Conservation (phyloP, 2,797 vertebrate genomes). For the Pseudocheirus occidentalis region DNA sequence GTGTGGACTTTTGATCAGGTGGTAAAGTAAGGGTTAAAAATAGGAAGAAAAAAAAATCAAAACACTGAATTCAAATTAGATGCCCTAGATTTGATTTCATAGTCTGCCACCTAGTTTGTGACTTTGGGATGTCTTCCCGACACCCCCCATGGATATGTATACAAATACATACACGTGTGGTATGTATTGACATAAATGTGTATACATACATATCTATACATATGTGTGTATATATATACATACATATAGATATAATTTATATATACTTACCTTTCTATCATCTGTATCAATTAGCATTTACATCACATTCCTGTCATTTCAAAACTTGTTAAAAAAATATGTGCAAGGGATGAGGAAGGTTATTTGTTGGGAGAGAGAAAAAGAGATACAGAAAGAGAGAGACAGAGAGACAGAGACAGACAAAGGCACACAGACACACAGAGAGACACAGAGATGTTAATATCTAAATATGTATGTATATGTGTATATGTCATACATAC, state of each 20-base stretch:
- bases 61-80: neutral
- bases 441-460: neutral
- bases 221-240: no score
- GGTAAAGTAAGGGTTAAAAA: neutral
- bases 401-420: neutral
- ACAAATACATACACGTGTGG: neutral
- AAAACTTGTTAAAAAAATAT: neutral
- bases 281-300: neutral
- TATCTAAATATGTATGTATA: neutral
- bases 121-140: neutral
- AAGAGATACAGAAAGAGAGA: neutral
- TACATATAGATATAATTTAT: no score
- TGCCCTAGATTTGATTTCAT: neutral
- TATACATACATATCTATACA: no score
- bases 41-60: neutral
- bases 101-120: neutral
- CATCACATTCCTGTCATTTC: neutral
- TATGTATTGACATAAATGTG: neutral
- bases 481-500: neutral
- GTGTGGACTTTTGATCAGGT: neutral
- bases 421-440: neutral
- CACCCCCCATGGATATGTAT: neutral
- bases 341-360: neutral
- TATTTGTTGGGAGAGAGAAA: neutral
- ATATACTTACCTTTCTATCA: neutral